Evolutionary conservation across 2,797 vertebrate species (phyloP).

Genomic region (Miichthys miiuy): DNA sequence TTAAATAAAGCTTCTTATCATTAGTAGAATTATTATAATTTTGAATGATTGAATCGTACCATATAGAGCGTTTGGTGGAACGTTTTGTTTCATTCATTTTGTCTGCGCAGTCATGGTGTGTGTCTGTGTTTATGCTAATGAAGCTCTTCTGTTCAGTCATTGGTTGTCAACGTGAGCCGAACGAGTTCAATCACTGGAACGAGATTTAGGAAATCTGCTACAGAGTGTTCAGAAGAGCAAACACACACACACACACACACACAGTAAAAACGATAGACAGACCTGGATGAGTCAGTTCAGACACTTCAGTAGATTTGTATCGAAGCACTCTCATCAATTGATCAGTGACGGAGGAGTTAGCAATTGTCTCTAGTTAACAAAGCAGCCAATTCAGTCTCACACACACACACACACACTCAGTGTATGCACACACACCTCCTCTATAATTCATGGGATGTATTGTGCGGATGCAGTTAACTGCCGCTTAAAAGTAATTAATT

Average conservation of each 20-base stretch:
- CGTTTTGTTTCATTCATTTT: not conserved
- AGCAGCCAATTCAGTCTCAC: conserved; percentile 59
- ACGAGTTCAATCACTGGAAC: not conserved
- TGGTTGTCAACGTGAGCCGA: not conserved
- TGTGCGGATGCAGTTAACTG: conserved; percentile 93
- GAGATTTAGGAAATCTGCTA: not conserved
- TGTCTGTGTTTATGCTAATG: not conserved
- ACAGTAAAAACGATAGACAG: not conserved
- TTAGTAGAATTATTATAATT: not conserved
- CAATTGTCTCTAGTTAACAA: conserved; percentile 79
- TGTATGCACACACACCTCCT: conserved; percentile 80
- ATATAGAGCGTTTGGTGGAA: not conserved
- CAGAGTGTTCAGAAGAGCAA: not conserved
- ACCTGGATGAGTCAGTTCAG: conserved; percentile 36
- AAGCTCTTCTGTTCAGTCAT: not conserved
- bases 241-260: conserved; percentile 10
- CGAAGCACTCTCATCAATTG: conserved; percentile 70
- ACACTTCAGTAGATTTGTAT: conserved; percentile 64
- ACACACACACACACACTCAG: conserved; percentile 22
- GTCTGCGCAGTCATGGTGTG: not conserved
- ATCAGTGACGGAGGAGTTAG: conserved; percentile 71
- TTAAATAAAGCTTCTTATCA: not conserved
- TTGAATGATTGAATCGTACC: not conserved
- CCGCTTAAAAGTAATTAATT: conserved; percentile 99
- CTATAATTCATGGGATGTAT: conserved; percentile 96